Conservation (phyloP, 2,113 vertebrate species). For the Oreochromis aureus region DNA sequence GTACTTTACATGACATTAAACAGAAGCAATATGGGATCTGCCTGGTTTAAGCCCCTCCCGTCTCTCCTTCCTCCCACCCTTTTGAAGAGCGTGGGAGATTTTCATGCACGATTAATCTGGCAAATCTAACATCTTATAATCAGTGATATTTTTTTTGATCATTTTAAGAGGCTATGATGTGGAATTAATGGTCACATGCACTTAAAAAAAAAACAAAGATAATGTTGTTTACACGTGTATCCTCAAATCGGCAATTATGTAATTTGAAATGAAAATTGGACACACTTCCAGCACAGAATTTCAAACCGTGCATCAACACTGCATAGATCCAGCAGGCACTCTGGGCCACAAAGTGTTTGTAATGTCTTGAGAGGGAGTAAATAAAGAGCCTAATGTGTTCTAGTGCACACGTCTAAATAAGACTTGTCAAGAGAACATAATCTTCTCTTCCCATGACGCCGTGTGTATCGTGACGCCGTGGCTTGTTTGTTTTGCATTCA, state of each 20-base stretch:
- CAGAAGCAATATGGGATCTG: constrained; percentile 34
- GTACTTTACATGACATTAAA: constrained; percentile 66
- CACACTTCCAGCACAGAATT: background rate
- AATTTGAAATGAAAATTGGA: constrained; percentile 45
- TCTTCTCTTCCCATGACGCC: constrained; percentile 41
- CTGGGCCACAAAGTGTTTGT: constrained; percentile 38
- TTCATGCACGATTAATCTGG: constrained; percentile 31
- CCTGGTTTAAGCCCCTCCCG: background rate
- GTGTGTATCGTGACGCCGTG: constrained; percentile 19
- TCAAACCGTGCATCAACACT: constrained; percentile 31
- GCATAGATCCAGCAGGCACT: constrained; percentile 16
- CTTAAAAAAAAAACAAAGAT: constrained; percentile 18
- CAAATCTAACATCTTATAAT: constrained; percentile 35
- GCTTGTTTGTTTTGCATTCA: constrained; percentile 55
- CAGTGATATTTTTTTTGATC: background rate
- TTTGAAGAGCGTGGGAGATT: constrained; percentile 17
- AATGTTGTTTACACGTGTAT: constrained; percentile 45
- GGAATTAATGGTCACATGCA: constrained; percentile 37
- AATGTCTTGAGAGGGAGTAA: constrained; percentile 48
- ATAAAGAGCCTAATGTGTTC: constrained; percentile 58
- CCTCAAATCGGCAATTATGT: constrained; percentile 29
- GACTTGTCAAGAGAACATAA: constrained; percentile 56
- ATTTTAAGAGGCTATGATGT: constrained; percentile 26
- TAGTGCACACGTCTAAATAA: constrained; percentile 49
- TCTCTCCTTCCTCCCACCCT: background rate